phyloP scores from a whole-genome alignment of 2,113 vertebrate genomes.

The Sorex fumeus region DNA sequence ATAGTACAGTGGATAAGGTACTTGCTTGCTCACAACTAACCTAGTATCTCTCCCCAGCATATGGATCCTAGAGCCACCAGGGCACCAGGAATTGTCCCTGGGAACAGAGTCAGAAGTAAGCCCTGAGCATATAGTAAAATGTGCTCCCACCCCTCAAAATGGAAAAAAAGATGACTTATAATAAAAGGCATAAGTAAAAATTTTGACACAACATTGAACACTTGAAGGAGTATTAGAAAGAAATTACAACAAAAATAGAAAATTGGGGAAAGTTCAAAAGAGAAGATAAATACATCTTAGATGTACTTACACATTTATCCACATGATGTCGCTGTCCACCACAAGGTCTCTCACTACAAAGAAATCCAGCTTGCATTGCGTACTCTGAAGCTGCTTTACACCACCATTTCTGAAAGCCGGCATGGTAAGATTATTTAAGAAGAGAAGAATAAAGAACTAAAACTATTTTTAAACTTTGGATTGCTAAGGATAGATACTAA shows the following conservation, averaged over 20 bases:
- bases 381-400: neutral
- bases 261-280: neutral
- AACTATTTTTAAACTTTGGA: conserved; percentile 7
- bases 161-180: neutral
- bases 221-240: neutral
- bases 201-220: conserved; percentile 11
- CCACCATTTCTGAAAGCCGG: conserved; percentile 30
- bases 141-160: neutral
- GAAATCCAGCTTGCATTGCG: neutral
- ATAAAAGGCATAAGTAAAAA: neutral
- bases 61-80: no score
- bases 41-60: no score
- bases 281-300: neutral
- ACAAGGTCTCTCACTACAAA: conserved; percentile 60
- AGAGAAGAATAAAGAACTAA: conserved; percentile 48
- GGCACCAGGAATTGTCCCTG: no score
- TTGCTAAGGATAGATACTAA: neutral
- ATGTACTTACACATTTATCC: conserved; percentile 69
- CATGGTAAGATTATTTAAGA: conserved; percentile 21
- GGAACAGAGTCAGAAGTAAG: no score
- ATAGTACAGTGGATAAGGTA: no score
- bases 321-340: conserved; percentile 82
- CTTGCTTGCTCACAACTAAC: no score
- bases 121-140: neutral
- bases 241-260: conserved; percentile 59